A percentile compares a stretch with the other conserved stretches of the same genome.
phyloP scores from a whole-genome alignment of 1,140 invertebrate genomes.

The Pygmarrhopalites habei region DNA sequence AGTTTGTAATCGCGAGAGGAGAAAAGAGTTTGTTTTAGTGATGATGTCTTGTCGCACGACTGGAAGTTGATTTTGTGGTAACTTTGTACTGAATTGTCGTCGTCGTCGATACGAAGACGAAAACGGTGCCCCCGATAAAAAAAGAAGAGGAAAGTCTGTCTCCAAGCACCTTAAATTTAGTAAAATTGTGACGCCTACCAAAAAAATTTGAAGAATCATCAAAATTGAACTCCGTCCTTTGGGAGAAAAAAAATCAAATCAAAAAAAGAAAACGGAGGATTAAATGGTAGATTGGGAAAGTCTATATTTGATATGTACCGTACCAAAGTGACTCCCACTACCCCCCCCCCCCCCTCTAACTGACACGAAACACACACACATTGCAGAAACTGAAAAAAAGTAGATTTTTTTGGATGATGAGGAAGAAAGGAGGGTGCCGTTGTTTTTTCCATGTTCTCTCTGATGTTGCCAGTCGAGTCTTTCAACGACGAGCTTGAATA shows the following conservation, averaged over 20 bases:
- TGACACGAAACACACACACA: no score
- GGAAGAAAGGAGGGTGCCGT: constrained; percentile 3
- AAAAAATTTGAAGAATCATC: constrained; percentile 6
- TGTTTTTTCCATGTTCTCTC: constrained; percentile 29
- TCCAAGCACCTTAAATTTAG: constrained; percentile 5
- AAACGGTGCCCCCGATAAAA: constrained; percentile 1
- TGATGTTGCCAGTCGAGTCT: constrained; percentile 34
- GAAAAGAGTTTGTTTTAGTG: no score
- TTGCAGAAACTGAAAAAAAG: no score
- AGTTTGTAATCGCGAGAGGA: no score
- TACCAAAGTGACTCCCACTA: no score
- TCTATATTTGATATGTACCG: no score
- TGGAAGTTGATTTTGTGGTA: constrained; percentile 4
- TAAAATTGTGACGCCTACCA: constrained; percentile 9
- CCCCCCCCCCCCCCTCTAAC: no score
- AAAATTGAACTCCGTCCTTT: constrained; percentile 13
- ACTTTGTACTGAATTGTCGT: constrained; percentile 12
- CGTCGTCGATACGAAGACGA: no score
- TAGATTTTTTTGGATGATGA: no score
- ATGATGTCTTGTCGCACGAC: no score
- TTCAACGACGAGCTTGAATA: constrained; percentile 36
- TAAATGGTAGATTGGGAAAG: neutral
- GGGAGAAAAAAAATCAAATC: constrained; percentile 8
- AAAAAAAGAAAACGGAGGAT: neutral
- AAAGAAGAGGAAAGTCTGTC: no score